Evolutionary conservation across 2,113 vertebrate species (phyloP).

Genomic region (Zosterops hypoxanthus): DNA sequence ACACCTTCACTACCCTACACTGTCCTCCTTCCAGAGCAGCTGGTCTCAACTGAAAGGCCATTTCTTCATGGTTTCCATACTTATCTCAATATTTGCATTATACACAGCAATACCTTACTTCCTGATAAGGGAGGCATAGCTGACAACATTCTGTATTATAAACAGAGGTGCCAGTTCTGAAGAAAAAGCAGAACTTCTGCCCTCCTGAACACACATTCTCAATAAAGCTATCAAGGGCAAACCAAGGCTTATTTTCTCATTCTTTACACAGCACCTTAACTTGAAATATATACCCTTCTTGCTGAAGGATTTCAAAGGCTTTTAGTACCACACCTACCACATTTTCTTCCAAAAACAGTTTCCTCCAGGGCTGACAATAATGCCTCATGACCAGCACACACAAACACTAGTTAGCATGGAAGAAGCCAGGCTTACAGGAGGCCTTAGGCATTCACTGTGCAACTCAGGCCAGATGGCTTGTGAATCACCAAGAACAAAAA

Average conservation of each 20-base stretch:
- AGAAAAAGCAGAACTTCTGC: not conserved
- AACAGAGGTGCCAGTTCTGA: not conserved
- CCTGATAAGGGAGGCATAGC: not conserved
- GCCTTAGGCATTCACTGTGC: not conserved
- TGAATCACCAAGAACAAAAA: not conserved
- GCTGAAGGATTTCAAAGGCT: not conserved
- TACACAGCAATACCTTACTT: not conserved
- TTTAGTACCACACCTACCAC: not conserved
- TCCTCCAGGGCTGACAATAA: not conserved
- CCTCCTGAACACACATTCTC: not conserved
- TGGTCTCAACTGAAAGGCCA: constrained; percentile 18
- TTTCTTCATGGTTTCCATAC: constrained; percentile 17
- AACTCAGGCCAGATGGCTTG: not conserved
- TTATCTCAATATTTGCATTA: constrained; percentile 46
- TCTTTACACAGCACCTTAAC: not conserved
- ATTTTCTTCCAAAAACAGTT: not conserved
- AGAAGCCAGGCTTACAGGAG: not conserved
- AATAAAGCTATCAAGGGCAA: not conserved
- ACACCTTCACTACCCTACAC: constrained; percentile 60
- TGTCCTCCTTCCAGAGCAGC: constrained; percentile 62
- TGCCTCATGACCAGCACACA: not conserved
- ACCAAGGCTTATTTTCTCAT: not conserved
- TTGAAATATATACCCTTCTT: not conserved
- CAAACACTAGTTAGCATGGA: not conserved
- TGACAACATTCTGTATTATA: not conserved